A percentile compares a stretch with the other conserved stretches of the same genome.
Conservation (phyloP, 1,140 invertebrate species). For the Tribolium madens region DNA sequence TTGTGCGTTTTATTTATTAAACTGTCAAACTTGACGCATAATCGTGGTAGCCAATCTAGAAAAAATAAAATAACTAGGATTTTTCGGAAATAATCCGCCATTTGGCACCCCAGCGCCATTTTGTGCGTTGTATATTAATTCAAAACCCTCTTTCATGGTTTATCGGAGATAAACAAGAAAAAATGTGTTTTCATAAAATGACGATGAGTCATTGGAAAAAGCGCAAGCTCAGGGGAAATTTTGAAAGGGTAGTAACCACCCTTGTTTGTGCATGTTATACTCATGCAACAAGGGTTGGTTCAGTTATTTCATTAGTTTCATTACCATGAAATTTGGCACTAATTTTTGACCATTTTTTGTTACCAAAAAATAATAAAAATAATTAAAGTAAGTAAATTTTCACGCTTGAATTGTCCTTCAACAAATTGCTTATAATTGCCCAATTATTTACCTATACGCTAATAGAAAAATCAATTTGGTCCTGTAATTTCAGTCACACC, state of each 20-base stretch:
- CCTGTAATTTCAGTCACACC: conserved; percentile 1
- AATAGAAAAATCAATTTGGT: conserved; percentile 17
- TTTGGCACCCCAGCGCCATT: neutral
- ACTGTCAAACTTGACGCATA: too few species aligned
- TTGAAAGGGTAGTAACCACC: conserved; percentile 45
- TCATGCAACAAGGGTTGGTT: conserved; percentile 31
- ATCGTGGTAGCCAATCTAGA: too few species aligned
- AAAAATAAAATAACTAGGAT: too few species aligned
- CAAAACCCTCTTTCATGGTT: neutral
- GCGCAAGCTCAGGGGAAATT: conserved; percentile 39
- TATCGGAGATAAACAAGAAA: neutral
- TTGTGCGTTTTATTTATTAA: neutral
- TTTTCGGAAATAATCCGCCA: too few species aligned
- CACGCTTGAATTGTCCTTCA: neutral
- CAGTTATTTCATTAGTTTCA: conserved; percentile 3
- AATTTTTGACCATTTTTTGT: neutral
- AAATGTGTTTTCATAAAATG: neutral
- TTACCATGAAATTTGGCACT: neutral
- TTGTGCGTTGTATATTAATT: neutral
- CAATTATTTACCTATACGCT: conserved; percentile 14
- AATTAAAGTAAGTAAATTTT: neutral
- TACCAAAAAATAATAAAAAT: neutral
- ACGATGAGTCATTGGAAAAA: conserved; percentile 36
- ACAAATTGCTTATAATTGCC: conserved; percentile 15
- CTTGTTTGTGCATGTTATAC: conserved; percentile 42